Base-by-base conservation (phyloP, 2,113 vertebrate genomes). In the Callorhinus ursinus region DNA sequence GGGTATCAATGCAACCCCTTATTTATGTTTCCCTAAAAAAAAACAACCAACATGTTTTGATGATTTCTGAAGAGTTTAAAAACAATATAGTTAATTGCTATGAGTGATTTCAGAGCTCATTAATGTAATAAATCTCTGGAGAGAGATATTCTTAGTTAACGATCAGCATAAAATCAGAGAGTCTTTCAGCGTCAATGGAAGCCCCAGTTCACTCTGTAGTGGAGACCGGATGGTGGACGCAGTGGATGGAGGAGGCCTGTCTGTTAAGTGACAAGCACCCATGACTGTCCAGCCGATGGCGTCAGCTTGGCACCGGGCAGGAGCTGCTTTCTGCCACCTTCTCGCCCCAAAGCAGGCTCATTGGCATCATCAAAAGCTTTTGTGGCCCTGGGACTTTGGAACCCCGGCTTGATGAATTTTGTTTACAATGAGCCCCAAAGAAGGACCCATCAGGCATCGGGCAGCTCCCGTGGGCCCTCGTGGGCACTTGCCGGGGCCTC, bases 11-110 rank as follows among this genome's bases (percentile, higher is more conserved):
- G 97, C 94, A 85, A 82, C 94, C 95, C 7, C 46, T 95, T 98
- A 98, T 98, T 98, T 98, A 98, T 97, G 95, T 97, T 98, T 98
- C 95, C 92, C 96, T 93, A 96, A 98, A 98, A 98, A 97, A 97
- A 94, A 98, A 92, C 85, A 98, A 95, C 24, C 71, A 93, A 98
- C 97, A 96, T 98, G 97, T 98, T 98, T 98, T 96, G 98, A 98
- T 98, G 98, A 98, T 98, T 98, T 98, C 98, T 96, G 96, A 98
- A 98, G 98, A 98, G 97, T 98, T 98, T 98, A 98, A 98, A 98
- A 98, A 98, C 98, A 98, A 99, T 99, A 98, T 98, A 98, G 87
- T 98, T 99, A 98, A 99, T 98, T 99, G 98, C 98, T 98, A 93
- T 98, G 98, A 98, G 98, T 98, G 98, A 98, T 99, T 99, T 98